These are phyloP conservation scores for Telmatherina bonti DNA, from an alignment of 2,797 vertebrate species.

Conservation along the genomic window DNA sequence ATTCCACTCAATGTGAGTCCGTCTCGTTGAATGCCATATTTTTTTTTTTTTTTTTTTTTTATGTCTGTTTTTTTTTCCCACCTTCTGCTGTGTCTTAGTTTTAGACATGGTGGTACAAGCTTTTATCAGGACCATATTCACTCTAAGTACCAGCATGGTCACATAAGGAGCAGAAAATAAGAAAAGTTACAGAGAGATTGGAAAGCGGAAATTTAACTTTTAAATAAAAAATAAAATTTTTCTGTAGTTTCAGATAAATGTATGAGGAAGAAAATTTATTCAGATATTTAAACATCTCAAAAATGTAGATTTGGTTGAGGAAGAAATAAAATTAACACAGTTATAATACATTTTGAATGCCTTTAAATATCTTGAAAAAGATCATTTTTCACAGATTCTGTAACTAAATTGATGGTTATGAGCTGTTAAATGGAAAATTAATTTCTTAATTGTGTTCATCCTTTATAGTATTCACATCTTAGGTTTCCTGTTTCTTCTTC, in stretches of 20 bases:
- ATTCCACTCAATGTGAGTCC: slow-evolving; percentile 16
- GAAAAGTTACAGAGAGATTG: background rate
- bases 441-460: no score
- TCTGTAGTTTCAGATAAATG: no score
- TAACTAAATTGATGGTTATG: background rate
- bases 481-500: no score
- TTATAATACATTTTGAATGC: no score
- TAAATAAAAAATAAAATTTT: no score
- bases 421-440: background rate
- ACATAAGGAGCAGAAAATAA: background rate
- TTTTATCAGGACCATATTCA: slow-evolving; percentile 11
- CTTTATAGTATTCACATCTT: no score
- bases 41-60: slow-evolving; percentile 7
- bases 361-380: no score
- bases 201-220: background rate
- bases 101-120: slow-evolving; percentile 3
- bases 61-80: slow-evolving; percentile 26
- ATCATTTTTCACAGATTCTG: slow-evolving; percentile 1
- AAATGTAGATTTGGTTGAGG: no score
- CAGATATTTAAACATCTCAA: no score
- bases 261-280: no score
- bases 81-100: slow-evolving; percentile 13
- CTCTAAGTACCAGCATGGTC: background rate
- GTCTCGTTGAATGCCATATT: slow-evolving; percentile 24
- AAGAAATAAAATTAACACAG: no score